Evolutionary conservation across 1,140 invertebrate genomes (phyloP).

Genomic region (Atopsyche davidsoni): DNA sequence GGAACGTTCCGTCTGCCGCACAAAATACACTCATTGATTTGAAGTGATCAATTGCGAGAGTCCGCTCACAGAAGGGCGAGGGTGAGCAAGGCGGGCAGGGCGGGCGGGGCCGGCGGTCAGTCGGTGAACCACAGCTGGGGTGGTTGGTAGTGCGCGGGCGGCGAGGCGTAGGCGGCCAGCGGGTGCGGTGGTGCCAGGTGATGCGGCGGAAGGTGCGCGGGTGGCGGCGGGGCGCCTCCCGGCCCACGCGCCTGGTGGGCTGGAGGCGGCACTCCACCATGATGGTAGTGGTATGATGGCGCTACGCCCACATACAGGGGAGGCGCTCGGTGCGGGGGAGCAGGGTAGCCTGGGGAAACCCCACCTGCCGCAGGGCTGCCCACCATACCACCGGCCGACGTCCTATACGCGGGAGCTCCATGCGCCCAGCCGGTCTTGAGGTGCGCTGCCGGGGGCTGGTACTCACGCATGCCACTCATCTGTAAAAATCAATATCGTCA

Average conservation of each 20-base stretch:
- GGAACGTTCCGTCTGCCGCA: no score
- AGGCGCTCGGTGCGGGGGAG: slow-evolving; percentile 31
- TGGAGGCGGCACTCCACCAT: slow-evolving; percentile 43
- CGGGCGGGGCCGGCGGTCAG: slow-evolving; percentile 32
- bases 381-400: slow-evolving; percentile 34
- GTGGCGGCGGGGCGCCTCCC: slow-evolving; percentile 28
- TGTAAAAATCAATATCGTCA: slow-evolving; percentile 28
- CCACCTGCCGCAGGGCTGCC: slow-evolving; percentile 41
- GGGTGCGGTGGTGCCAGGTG: slow-evolving; percentile 43
- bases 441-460: slow-evolving; percentile 36
- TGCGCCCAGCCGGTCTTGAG: slow-evolving; percentile 26
- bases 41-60: background rate
- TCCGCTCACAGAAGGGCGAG: slow-evolving; percentile 1
- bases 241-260: slow-evolving; percentile 43
- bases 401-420: slow-evolving; percentile 23
- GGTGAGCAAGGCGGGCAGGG: slow-evolving; percentile 30
- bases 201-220: slow-evolving; percentile 36
- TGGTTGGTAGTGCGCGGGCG: slow-evolving; percentile 26
- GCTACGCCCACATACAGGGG: slow-evolving; percentile 39
- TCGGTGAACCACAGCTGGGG: slow-evolving; percentile 49
- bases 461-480: slow-evolving; percentile 44
- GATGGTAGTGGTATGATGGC: slow-evolving; percentile 45
- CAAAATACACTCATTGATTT: no score
- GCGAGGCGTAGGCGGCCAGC: slow-evolving; percentile 37
- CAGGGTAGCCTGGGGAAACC: slow-evolving; percentile 42